Percentiles rank a stretch among this genome's conserved stretches.
Conservation (phyloP, 2,888 invertebrate species). For the Colletes collaris region DNA sequence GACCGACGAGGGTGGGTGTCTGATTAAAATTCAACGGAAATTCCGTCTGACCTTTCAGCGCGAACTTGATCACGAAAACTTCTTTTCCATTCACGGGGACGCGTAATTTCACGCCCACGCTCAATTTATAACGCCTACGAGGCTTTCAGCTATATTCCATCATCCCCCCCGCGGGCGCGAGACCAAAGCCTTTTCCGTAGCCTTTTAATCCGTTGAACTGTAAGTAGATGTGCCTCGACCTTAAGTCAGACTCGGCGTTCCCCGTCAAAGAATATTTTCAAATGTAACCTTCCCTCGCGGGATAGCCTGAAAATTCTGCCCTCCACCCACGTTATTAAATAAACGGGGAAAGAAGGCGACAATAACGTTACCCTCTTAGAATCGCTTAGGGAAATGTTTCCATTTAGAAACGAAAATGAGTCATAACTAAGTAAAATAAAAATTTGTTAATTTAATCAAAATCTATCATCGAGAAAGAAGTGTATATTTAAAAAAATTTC, state of each 20-base stretch:
- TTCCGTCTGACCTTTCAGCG: conserved; percentile 33
- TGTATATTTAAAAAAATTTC: too few relatives aligned
- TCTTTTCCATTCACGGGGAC: conserved; percentile 22
- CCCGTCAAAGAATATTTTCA: conserved; percentile 10
- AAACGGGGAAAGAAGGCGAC: not conserved
- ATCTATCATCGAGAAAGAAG: too few relatives aligned
- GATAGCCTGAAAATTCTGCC: not conserved
- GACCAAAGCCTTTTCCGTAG: not conserved
- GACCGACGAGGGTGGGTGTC: not conserved
- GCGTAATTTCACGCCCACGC: conserved; percentile 23
- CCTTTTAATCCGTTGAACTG: conserved; percentile 27
- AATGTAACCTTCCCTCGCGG: not conserved
- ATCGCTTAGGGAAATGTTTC: too few relatives aligned
- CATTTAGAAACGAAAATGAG: too few relatives aligned
- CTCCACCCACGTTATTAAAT: not conserved
- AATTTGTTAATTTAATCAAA: too few relatives aligned
- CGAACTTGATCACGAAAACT: conserved; percentile 18
- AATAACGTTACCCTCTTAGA: too few relatives aligned
- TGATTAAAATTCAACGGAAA: conserved; percentile 30
- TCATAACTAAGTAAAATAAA: too few relatives aligned
- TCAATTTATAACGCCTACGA: conserved; percentile 28
- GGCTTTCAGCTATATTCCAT: not conserved
- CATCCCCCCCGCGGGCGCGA: not conserved
- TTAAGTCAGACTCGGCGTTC: not conserved
- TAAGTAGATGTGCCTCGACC: conserved; percentile 6